These are phyloP conservation scores for Ctenopoma kingsleyae DNA, from an alignment of 2,797 vertebrate genomes.

Conservation along the genomic window DNA sequence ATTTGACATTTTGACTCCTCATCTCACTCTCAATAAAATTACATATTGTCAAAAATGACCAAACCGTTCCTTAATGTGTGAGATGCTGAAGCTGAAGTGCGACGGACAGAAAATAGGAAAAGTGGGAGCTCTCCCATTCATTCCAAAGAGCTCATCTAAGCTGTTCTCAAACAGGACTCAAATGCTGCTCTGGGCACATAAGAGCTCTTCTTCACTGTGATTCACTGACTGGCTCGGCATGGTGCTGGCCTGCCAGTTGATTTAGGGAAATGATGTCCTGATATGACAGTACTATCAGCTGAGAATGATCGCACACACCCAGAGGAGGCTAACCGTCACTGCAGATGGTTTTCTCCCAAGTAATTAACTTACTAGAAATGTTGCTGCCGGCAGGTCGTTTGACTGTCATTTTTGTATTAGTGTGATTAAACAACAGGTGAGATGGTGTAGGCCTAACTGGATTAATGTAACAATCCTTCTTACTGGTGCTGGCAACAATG, in stretches of 20 bases:
- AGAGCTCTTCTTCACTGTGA: constrained; percentile 17
- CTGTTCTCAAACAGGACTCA: constrained; percentile 15
- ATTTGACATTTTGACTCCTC: too few species aligned
- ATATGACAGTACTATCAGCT: constrained; percentile 17
- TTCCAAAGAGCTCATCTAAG: constrained; percentile 12
- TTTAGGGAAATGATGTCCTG: constrained; percentile 15
- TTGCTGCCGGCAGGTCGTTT: constrained; percentile 23
- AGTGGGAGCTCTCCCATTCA: neutral
- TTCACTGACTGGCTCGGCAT: neutral
- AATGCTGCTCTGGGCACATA: constrained; percentile 22
- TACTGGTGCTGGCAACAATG: neutral
- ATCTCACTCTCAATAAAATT: neutral
- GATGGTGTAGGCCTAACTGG: constrained; percentile 5
- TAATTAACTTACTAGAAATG: constrained; percentile 16
- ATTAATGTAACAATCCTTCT: constrained; percentile 2
- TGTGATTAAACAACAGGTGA: constrained; percentile 34
- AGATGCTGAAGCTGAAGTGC: constrained; percentile 11
- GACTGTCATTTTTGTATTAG: constrained; percentile 21
- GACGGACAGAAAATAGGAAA: neutral
- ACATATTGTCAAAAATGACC: too few species aligned
- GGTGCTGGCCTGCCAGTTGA: constrained; percentile 4
- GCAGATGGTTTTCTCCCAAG: constrained; percentile 22
- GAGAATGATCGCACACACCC: constrained; percentile 23
- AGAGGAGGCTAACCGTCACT: constrained; percentile 17
- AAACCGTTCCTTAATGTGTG: neutral